Conservation (phyloP, 2,888 invertebrate species). For the Orgyia antiqua region DNA sequence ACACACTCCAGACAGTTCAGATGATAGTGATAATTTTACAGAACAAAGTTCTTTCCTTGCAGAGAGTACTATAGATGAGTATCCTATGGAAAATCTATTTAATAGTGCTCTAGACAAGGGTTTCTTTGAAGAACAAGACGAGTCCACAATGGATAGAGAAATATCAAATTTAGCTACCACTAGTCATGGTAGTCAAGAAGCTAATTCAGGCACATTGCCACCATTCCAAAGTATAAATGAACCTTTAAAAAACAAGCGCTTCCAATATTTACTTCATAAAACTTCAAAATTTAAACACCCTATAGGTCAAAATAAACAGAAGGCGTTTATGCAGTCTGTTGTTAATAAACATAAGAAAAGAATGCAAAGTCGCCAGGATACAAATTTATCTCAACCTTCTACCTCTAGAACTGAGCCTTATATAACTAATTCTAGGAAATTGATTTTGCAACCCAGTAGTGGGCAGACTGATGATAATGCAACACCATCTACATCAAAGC, state of each 20-base stretch:
- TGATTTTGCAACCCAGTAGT: conserved; percentile 51
- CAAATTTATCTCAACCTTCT: conserved; percentile 53
- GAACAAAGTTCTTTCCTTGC: conserved; percentile 71
- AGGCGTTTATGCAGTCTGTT: conserved; percentile 72
- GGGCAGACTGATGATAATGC: conserved; percentile 48
- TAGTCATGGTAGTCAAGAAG: conserved; percentile 61
- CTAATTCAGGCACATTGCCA: conserved; percentile 54
- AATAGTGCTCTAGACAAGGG: conserved; percentile 73
- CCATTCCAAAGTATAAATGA: conserved; percentile 70
- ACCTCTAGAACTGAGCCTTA: conserved; percentile 63
- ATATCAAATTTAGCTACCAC: conserved; percentile 72
- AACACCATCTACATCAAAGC: conserved; percentile 61
- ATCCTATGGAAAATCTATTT: conserved; percentile 72
- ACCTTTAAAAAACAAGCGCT: conserved; percentile 68
- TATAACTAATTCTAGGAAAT: conserved; percentile 56
- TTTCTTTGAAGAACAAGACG: conserved; percentile 66
- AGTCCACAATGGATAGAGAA: conserved; percentile 70
- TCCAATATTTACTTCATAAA: conserved; percentile 71
- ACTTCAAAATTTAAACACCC: conserved; percentile 74
- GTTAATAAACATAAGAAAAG: conserved; percentile 73
- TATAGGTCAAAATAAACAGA: conserved; percentile 69
- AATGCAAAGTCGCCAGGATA: conserved; percentile 57
- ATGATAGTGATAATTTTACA: conserved; percentile 67
- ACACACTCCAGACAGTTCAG: conserved; percentile 63
- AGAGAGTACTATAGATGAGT: conserved; percentile 70